Percentiles rank a stretch among this genome's conserved stretches.
These are phyloP conservation scores for Mycalesis mineus DNA, from an alignment of 2,888 invertebrate species.

Conservation along the genomic window DNA sequence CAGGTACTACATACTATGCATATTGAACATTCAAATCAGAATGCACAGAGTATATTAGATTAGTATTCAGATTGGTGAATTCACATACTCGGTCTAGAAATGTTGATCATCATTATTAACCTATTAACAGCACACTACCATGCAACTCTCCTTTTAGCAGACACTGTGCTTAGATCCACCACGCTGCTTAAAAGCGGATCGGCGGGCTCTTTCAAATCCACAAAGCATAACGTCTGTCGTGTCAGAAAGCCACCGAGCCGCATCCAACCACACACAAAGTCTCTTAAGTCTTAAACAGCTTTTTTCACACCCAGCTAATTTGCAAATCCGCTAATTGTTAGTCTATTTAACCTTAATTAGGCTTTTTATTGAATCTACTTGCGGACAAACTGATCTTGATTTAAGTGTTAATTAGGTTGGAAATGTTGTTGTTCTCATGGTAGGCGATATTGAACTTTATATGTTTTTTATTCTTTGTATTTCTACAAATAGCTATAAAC, in stretches of 20 bases:
- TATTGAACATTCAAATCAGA: too few species aligned
- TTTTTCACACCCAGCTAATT: conserved; percentile 1
- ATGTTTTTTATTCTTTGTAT: not conserved
- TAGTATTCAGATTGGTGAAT: not conserved
- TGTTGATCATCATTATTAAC: too few species aligned
- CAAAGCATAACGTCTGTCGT: not conserved
- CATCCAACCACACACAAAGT: conserved; percentile 1
- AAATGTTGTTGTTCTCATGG: not conserved
- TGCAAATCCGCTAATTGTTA: conserved; percentile 4
- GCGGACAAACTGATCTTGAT: not conserved
- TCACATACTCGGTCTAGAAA: too few species aligned
- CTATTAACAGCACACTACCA: too few species aligned
- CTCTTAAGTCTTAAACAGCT: not conserved
- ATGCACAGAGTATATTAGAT: not conserved
- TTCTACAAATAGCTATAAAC: too few species aligned
- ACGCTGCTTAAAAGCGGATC: too few species aligned
- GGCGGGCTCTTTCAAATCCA: not conserved
- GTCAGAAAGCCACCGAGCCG: conserved; percentile 1
- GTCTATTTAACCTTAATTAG: conserved; percentile 4
- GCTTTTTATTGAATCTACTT: conserved; percentile 1
- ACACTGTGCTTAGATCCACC: too few species aligned
- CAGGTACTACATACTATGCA: too few species aligned
- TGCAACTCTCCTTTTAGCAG: too few species aligned
- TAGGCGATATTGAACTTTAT: not conserved
- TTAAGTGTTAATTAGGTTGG: not conserved